These are phyloP conservation scores for Sorex fumeus DNA, from an alignment of 2,113 vertebrate genomes.

Conservation along the genomic window DNA sequence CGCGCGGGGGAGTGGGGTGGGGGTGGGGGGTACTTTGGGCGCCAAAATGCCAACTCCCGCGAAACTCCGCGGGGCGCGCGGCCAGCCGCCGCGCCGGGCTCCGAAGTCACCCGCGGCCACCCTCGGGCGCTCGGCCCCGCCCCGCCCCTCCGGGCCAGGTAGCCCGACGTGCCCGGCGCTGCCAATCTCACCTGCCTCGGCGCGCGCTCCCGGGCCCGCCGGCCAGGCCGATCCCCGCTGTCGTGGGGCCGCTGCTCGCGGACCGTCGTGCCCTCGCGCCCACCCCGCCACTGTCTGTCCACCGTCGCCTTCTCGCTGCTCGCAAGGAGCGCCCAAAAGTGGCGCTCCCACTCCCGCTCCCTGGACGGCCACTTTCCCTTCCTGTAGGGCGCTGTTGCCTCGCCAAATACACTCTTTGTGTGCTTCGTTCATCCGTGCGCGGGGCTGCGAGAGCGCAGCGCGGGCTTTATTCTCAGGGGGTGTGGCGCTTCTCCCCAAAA, in stretches of 20 bases:
- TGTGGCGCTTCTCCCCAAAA: conserved; percentile 69
- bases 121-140: neutral
- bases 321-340: conserved; percentile 76
- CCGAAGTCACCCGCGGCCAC: too few species aligned
- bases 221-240: neutral
- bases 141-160: too few species aligned
- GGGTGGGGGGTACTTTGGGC: too few species aligned
- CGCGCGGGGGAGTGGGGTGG: neutral
- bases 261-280: neutral
- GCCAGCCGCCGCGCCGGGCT: too few species aligned
- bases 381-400: conserved; percentile 36
- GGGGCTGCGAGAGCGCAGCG: neutral
- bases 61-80: too few species aligned
- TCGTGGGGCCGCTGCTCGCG: neutral
- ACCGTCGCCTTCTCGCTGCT: neutral
- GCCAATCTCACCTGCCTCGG: neutral
- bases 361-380: conserved; percentile 51
- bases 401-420: conserved; percentile 60
- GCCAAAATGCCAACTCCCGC: too few species aligned
- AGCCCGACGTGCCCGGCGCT: too few species aligned
- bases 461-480: conserved; percentile 75
- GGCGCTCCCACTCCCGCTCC: conserved; percentile 38
- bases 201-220: neutral
- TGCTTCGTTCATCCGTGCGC: neutral
- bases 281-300: neutral